Evolutionary conservation across 2,113 vertebrate species (phyloP).

Genomic region (Silurus asotus): DNA sequence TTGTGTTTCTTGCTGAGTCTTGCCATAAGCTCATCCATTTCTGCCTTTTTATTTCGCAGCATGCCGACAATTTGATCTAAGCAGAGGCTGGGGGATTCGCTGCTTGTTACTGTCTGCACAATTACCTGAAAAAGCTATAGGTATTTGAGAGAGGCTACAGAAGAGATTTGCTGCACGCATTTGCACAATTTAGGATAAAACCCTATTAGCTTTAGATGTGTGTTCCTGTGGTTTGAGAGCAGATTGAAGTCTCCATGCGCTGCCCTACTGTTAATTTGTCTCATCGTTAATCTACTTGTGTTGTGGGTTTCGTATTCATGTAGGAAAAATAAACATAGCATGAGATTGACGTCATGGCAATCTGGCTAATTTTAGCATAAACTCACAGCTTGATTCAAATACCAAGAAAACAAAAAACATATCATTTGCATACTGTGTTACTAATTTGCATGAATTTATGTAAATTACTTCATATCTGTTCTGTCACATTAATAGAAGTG

Average conservation of each 20-base stretch:
- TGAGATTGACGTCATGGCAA: not conserved
- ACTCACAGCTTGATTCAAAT: not conserved
- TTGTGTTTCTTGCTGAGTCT: constrained; percentile 4
- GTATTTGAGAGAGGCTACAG: not conserved
- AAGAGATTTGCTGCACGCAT: not conserved
- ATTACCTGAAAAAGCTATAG: constrained; percentile 6
- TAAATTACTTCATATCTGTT: not conserved
- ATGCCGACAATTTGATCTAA: not conserved
- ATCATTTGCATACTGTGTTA: not conserved
- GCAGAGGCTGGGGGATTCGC: not conserved
- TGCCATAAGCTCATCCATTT: not conserved
- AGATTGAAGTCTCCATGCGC: not conserved
- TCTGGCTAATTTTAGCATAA: not conserved
- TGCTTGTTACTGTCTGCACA: constrained; percentile 5
- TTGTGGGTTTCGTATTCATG: not conserved
- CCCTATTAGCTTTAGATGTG: constrained; percentile 11
- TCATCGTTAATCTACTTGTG: not conserved
- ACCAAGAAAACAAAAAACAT: not conserved
- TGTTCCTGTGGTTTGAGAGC: not conserved
- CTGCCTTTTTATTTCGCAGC: not conserved
- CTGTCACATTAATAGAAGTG: not conserved
- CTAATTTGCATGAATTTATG: not conserved
- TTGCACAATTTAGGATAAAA: constrained; percentile 8
- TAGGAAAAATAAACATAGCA: not conserved
- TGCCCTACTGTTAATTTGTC: constrained; percentile 1